Base-by-base conservation (phyloP, 92 coral and sea anemone genomes). In the Metridium senile region DNA sequence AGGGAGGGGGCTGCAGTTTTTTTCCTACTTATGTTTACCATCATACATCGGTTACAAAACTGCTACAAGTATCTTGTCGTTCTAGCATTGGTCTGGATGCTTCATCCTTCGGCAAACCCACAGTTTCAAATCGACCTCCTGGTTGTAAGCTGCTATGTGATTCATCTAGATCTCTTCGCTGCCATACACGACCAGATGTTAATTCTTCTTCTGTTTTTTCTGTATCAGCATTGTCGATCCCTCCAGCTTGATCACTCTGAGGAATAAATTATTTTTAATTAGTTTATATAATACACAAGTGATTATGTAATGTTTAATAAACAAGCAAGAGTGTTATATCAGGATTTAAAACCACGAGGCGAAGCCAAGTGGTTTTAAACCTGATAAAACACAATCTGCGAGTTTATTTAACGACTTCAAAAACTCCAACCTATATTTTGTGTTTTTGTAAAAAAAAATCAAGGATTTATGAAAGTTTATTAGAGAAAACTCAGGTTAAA, bases 1-100 rank as follows among this genome's bases (percentile, higher is more conserved):
- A 39, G 6, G 49, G 8, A 39, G 8, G 13, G 8, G 49, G 49
- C 13, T 39, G 49, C 6, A 39, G 8, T 39, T 4, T 39, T 39
- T 39, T 39, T 13, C 49, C 6, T 4, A 39, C 49, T 4, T 39
- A 39, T 13, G 49, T n/a, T n/a, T n/a, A n/a, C n/a, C n/a, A n/a
- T 49, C 58, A 73, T n/a, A 91, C 97, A 64, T 91, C 97, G 19
- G 97, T 91, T 29, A 88, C 97, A 81, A 88, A 91, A 61, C 86
- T 91, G 62, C 97, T 91, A 43, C 88, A 77, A 1, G 97, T 91
- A 70, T 91, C 97, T 65, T 84, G 89, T 65, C 97, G 70, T 65
- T 91, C 86, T 11, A 87, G 33, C 34, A 47, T 30, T 23, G 95
- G 90, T 33, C 86, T 73, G 13, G 82, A 20, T 13, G 34, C 61